These are phyloP conservation scores for Sthenelais limicola DNA, from an alignment of 2,888 invertebrate genomes.

Conservation along the genomic window DNA sequence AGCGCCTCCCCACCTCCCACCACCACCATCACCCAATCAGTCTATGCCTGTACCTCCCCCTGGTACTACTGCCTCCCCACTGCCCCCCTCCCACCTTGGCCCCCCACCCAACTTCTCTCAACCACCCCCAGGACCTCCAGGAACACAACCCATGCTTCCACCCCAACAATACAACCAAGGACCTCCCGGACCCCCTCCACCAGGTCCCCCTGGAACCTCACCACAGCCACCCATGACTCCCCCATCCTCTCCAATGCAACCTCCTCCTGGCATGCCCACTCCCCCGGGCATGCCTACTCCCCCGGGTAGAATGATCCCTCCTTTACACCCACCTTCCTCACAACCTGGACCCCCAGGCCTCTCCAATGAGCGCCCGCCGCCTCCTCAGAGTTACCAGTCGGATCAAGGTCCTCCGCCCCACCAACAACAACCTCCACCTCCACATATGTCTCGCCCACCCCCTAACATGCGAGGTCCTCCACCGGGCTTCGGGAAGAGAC, in stretches of 20 bases:
- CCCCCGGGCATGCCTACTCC: slow-evolving; percentile 18
- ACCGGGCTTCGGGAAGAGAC: slow-evolving; percentile 8
- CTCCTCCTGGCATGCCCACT: slow-evolving; percentile 4
- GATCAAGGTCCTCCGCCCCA: not conserved
- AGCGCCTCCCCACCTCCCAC: slow-evolving; percentile 29
- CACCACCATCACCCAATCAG: slow-evolving; percentile 45
- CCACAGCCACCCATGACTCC: slow-evolving; percentile 18
- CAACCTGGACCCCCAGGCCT: slow-evolving; percentile 37
- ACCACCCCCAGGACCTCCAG: slow-evolving; percentile 24
- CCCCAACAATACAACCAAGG: slow-evolving; percentile 6
- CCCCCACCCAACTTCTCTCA: slow-evolving; percentile 42
- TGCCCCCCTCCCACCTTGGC: slow-evolving; percentile 31
- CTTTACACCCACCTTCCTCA: slow-evolving; percentile 18
- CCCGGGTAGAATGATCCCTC: slow-evolving; percentile 18
- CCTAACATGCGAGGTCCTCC: slow-evolving; percentile 3
- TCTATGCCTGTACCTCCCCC: slow-evolving; percentile 35
- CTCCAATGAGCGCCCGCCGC: slow-evolving; percentile 7
- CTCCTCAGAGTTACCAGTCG: slow-evolving; percentile 11
- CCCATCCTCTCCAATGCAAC: slow-evolving; percentile 10
- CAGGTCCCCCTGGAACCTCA: slow-evolving; percentile 3
- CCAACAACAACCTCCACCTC: not conserved
- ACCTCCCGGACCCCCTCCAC: slow-evolving; percentile 18
- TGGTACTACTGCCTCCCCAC: slow-evolving; percentile 30
- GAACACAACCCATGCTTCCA: slow-evolving; percentile 24
- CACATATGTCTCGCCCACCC: slow-evolving; percentile 21